Evolutionary conservation across 2,888 invertebrate species (phyloP).

Genomic region (Cephus pygmeus): DNA sequence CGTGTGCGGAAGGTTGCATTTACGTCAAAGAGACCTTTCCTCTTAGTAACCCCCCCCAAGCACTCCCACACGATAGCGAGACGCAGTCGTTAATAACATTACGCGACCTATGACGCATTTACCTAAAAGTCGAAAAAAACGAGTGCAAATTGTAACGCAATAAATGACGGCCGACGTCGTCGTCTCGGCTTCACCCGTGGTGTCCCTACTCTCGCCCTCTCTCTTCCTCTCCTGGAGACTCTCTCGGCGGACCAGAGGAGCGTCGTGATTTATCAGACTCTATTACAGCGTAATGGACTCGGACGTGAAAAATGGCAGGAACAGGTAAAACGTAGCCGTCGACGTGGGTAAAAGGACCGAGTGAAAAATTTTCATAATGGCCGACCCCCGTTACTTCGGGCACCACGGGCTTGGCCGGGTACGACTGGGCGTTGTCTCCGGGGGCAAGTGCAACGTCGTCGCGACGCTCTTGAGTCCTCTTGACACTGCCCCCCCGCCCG

Average conservation of each 20-base stretch:
- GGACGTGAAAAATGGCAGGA: slow-evolving; percentile 44
- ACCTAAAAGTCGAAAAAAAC: not conserved
- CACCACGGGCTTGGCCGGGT: not conserved
- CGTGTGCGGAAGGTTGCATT: not conserved
- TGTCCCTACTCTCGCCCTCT: too few species aligned
- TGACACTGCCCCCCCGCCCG: not conserved
- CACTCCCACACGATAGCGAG: not conserved
- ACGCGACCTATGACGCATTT: not conserved
- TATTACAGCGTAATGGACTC: slow-evolving; percentile 53
- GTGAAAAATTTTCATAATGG: slow-evolving; percentile 3
- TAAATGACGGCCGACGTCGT: not conserved
- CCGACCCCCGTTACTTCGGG: not conserved
- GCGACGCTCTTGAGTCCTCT: not conserved
- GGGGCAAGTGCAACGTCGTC: not conserved
- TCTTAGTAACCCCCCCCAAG: not conserved
- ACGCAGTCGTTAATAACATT: not conserved
- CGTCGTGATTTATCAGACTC: slow-evolving; percentile 51
- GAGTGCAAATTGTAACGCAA: not conserved
- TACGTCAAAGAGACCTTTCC: not conserved
- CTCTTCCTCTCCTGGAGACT: not conserved
- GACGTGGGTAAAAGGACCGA: slow-evolving; percentile 1
- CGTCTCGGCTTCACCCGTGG: not conserved
- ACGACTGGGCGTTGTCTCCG: not conserved
- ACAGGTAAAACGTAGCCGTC: slow-evolving; percentile 36
- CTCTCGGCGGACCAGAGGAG: slow-evolving; percentile 23